Evolutionary conservation across 2,888 invertebrate genomes (phyloP).

Genomic region (Amblyjoppa proteus): DNA sequence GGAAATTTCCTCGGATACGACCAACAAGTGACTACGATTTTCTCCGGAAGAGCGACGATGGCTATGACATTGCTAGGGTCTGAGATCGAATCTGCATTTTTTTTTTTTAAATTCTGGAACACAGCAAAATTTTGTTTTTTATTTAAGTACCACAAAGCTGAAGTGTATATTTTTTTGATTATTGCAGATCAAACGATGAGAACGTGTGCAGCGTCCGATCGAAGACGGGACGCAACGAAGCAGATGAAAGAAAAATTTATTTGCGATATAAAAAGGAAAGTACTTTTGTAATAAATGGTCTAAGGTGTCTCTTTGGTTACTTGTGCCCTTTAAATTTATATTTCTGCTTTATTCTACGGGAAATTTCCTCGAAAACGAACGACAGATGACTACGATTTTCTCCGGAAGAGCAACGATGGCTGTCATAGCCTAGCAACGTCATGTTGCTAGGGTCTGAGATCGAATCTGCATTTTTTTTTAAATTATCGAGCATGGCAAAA

Average conservation of each 20-base stretch:
- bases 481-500: too few species aligned
- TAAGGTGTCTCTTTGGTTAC: background rate
- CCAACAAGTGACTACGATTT: background rate
- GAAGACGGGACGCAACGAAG: background rate
- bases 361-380: background rate
- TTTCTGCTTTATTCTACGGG: background rate
- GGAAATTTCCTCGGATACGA: background rate
- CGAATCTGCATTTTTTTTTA: too few species aligned
- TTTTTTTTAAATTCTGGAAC: too few species aligned
- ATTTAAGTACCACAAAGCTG: too few species aligned
- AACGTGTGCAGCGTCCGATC: conserved; percentile 14
- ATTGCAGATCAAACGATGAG: conserved; percentile 4
- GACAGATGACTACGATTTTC: background rate
- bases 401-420: background rate
- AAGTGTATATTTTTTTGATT: background rate
- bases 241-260: conserved; percentile 34
- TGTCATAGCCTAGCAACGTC: too few species aligned
- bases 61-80: too few species aligned
- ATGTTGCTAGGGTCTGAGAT: too few species aligned
- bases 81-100: too few species aligned
- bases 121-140: too few species aligned
- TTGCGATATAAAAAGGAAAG: conserved; percentile 2
- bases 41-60: background rate
- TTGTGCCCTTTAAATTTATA: background rate
- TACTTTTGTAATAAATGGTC: too few species aligned